A percentile compares a stretch with the other conserved stretches of the same genome.
Conservation (phyloP, 2,113 vertebrate genomes). For the Aspidoscelis tigris region DNA sequence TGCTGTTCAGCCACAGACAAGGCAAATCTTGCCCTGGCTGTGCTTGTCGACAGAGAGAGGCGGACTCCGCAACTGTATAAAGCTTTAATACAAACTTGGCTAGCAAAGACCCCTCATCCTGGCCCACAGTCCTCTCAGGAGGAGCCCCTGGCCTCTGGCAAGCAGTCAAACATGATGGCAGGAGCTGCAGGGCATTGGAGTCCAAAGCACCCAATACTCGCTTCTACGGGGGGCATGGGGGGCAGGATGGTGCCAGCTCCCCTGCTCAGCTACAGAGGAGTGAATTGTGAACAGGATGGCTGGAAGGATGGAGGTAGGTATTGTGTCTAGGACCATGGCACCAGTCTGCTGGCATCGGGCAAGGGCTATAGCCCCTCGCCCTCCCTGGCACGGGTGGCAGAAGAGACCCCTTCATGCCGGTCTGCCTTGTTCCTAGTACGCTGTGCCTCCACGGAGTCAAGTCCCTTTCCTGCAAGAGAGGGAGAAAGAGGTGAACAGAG, state of each 20-base stretch:
- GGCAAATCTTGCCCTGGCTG: too few relatives aligned
- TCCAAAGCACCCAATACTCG: not conserved
- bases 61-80: slow-evolving; percentile 48
- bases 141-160: not conserved
- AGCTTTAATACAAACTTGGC: slow-evolving; percentile 64
- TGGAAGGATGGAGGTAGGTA: not conserved
- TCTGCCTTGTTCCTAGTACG: not conserved
- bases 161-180: not conserved
- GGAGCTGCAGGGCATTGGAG: not conserved
- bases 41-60: not conserved
- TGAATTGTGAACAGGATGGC: not conserved
- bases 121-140: not conserved
- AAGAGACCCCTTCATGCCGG: not conserved
- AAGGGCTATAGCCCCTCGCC: not conserved
- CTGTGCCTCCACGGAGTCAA: not conserved
- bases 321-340: not conserved
- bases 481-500: not conserved
- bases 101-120: slow-evolving; percentile 1
- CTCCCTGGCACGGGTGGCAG: not conserved
- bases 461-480: slow-evolving; percentile 13
- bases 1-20: too few relatives aligned
- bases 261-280: not conserved
- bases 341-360: not conserved
- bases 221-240: not conserved
- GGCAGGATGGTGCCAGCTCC: not conserved